Evolutionary conservation across 1,140 invertebrate species (phyloP), one percentile per base, ranked within the genome.

Genomic region (Brachionus koreanus): DNA sequence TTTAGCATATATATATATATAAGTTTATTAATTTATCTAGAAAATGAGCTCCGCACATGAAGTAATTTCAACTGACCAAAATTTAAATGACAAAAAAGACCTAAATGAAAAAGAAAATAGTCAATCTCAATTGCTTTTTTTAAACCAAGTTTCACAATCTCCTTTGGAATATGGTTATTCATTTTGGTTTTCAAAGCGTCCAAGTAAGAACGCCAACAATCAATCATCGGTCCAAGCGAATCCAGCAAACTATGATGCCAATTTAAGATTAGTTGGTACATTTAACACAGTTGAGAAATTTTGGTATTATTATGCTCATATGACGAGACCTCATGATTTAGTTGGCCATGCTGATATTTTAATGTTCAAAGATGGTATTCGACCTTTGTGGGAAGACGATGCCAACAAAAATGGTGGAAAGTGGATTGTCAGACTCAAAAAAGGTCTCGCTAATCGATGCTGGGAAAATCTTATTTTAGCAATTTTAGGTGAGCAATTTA

Each of bases 381-480:
- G 96, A 89, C 97, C 97, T 35, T 97, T 98, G 94, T 98, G 96
- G 96, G 96, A 98, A 92, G 96, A 98, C 89, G 91, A 92, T 83
- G 94, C 94, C 33, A 98, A 98, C 90, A 93, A 93, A 86, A 93
- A 93, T 89, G 96, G 97, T 57, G 97, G 97, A 16, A 98, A 98
- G 90, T 98, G 96, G 96, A 94, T 98, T 83, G 92, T 98, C 67
- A 90, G 95, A 83, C 90, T 98, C 86, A 92, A 94, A 85, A 98
- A 98, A 91, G 94, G 95, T 82, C 91, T 98, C 87, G 95, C 96
- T 25, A 95, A 94, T 43, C 91, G 96, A 65, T 97, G 95, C 87
- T 99, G 97, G 97, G 97, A 99, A 90, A 98, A 98, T 90, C 90
- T 98, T 37, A 93, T 98, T 85, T 92, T 99, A 89, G 97, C 97